Evolutionary conservation across 2,113 vertebrate species (phyloP).

Genomic region (Melozone crissalis): DNA sequence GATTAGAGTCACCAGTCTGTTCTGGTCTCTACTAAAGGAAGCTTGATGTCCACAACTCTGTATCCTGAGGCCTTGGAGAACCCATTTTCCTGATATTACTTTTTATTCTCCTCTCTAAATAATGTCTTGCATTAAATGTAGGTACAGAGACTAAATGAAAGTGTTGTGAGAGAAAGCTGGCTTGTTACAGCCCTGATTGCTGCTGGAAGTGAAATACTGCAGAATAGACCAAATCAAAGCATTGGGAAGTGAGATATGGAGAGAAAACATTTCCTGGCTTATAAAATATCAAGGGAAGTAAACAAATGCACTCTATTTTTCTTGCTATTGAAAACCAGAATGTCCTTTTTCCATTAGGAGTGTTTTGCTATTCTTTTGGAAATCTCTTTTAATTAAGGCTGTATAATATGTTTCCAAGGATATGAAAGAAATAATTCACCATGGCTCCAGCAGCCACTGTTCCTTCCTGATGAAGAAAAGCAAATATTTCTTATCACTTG

Average conservation of each 20-base stretch:
- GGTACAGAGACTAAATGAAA: not conserved
- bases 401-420: slow-evolving; percentile 49
- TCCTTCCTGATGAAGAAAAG: slow-evolving; percentile 24
- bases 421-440: slow-evolving; percentile 48
- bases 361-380: slow-evolving; percentile 35
- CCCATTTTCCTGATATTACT: not conserved
- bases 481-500: slow-evolving; percentile 13
- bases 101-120: not conserved
- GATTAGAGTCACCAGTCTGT: not conserved
- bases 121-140: not conserved
- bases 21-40: not conserved
- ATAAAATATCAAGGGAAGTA: not conserved
- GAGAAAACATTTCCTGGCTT: not conserved
- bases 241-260: not conserved
- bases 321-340: slow-evolving; percentile 9
- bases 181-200: not conserved
- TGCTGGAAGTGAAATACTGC: not conserved
- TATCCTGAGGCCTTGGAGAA: not conserved
- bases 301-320: slow-evolving; percentile 18
- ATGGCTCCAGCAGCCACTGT: not conserved
- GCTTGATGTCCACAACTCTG: not conserved
- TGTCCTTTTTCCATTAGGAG: slow-evolving; percentile 7
- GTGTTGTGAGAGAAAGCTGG: not conserved
- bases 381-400: slow-evolving; percentile 54
- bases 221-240: not conserved